Conservation (phyloP, 1,140 invertebrate species). For the Saccostrea cuccullata region DNA sequence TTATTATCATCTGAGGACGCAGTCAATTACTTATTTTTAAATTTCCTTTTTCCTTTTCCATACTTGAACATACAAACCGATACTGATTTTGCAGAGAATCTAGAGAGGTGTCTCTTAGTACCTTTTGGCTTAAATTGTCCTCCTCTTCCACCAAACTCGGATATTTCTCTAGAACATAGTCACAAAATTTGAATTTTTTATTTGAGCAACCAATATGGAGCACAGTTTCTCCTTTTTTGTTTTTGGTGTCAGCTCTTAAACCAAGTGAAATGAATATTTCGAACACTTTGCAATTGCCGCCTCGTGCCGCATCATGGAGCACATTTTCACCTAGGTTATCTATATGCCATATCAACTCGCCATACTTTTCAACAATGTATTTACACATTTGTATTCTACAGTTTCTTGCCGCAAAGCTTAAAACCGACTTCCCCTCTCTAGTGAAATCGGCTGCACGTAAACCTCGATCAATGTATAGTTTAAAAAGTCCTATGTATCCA, state of each 20-base stretch:
- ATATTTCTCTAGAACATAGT: not conserved
- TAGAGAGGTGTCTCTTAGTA: not conserved
- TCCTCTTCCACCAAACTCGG: not conserved
- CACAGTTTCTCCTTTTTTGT: not conserved
- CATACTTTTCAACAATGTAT: conserved; percentile 15
- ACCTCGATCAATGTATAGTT: not conserved
- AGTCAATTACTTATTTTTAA: not conserved
- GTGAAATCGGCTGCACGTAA: not conserved
- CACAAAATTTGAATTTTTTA: not conserved
- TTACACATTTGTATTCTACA: not conserved
- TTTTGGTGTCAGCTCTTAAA: not conserved
- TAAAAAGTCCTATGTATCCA: not conserved
- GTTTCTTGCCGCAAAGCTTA: not conserved
- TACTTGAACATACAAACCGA: not conserved
- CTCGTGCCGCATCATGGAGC: not conserved
- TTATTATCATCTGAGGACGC: not conserved
- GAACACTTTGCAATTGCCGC: not conserved
- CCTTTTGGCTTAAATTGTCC: not conserved
- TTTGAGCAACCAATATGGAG: not conserved
- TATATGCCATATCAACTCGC: not conserved
- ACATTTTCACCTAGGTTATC: conserved; percentile 1
- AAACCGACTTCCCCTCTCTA: not conserved
- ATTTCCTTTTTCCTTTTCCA: not conserved
- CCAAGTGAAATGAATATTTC: not conserved
- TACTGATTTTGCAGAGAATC: not conserved